Evolutionary conservation across 2,797 vertebrate species (phyloP).

Genomic region (Lemur catta): DNA sequence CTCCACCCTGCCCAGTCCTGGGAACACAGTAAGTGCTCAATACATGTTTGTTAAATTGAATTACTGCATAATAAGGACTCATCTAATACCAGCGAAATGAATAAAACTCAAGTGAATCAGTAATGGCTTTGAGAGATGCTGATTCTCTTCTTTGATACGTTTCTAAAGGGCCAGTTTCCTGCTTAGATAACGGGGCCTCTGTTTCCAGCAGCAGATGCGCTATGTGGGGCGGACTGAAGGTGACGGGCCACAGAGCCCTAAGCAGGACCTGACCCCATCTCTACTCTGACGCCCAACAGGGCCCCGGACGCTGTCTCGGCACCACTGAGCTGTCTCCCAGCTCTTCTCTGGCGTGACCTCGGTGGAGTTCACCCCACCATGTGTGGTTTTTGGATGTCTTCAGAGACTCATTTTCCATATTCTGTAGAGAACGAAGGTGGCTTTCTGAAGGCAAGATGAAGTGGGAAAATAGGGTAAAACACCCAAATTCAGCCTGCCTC

Average conservation of each 20-base stretch:
- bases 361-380: neutral
- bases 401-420: neutral
- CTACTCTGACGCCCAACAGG: neutral
- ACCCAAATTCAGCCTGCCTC: neutral
- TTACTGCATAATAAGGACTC: neutral
- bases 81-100: neutral
- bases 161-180: neutral
- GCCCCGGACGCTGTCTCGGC: neutral
- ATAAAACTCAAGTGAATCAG: neutral
- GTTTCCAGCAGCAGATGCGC: neutral
- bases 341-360: neutral
- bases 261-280: neutral
- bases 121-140: neutral
- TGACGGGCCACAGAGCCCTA: neutral
- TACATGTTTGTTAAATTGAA: slow-evolving; percentile 1
- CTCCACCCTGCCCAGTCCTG: neutral
- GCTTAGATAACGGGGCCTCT: neutral
- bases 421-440: neutral
- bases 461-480: neutral
- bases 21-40: slow-evolving; percentile 16
- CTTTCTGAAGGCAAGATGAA: slow-evolving; percentile 35
- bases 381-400: neutral
- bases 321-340: neutral
- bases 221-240: neutral
- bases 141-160: neutral